Evolutionary conservation across 1,140 invertebrate species (phyloP), one percentile per base, ranked within the genome.

Genomic region (Pseudomyrmex gracilis): DNA sequence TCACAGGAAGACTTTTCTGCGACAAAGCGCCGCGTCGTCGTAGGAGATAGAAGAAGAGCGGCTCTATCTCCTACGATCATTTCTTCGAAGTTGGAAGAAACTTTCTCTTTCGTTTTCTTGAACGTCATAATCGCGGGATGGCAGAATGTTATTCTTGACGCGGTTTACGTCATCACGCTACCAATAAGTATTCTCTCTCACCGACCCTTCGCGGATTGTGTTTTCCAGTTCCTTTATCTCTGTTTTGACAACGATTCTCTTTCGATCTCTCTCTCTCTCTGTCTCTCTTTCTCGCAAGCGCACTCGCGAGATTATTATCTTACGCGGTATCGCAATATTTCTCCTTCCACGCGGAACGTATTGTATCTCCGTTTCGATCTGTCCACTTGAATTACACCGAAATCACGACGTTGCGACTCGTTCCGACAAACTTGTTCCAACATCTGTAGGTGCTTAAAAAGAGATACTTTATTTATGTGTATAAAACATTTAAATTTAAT

Each of bases 41-140:
- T 63, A 20, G 13, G 13, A 47, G 64, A 76, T 53, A 47, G n/a
- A 76, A 60, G 61, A 57, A 74, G 63, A 34, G 0, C 3, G 34
- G 34, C 5, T 34, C 34, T 34, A 34, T 34, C 1, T 0, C 7
- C 34, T 34, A 7, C 34, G 45, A 74, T 77, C 49, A 43, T 20
- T 64, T 51, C n/a, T 22, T 55, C 13, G 15, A 20, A 64, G n/a
- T 67, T 22, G 34, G 17, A 55, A 66, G 74, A 58, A 24, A 77
- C 74, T 77, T 77, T 77, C 74, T 77, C 74, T 63, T 67, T 77
- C 57, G 67, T 67, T 77, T 77, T 57, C 74, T 17, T 49, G 12
- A 5, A 67, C 61, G 17, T 57, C 45, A 57, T 67, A 55, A 67
- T 77, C 9, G 34, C 13, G 45, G 45, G 51, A 77, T 43, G 34